Evolutionary conservation across 1,140 invertebrate species (phyloP), one percentile per base, ranked within the genome.

Genomic region (Drosophila funebris): DNA sequence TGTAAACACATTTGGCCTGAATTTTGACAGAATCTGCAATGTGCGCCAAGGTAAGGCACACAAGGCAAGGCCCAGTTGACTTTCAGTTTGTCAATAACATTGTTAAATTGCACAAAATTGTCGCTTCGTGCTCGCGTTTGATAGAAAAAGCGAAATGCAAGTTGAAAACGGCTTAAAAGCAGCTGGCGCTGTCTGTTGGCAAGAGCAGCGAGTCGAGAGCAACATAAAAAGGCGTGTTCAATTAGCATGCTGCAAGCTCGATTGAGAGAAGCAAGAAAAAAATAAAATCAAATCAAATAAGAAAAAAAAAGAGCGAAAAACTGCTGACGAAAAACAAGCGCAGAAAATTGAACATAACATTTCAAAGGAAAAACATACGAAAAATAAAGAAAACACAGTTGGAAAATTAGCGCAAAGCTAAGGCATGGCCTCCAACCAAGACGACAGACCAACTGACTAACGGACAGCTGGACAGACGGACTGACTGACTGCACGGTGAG

Each of bases 151-250:
- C 48, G 57, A 50, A 72, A 75, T 84, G 76, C 73, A 84, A 84
- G 80, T 84, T 84, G 58, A 76, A 78, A 88, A 41, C 82, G 78
- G n/a, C n/a, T 76, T 85, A 87, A 87, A 75, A 63, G 73, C 78
- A 68, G 56, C 63, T 72, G 69, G 53, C 14, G 29, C 58, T 29
- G 20, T 46, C 48, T 56, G 36, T 27, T 6, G 33, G 16, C 41
- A 14, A 11, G 41, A 44, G 14, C 20, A 6, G 41, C n/a, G 27
- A 29, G 13, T 54, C 52, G 31, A 36, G 60, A 64, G 71, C 67
- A 73, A 85, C 82, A 85, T 80, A 82, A 85, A 85, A 85, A 85
- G 82, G 82, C 82, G 82, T 85, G 82, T 85, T 85, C 82, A 87
- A 85, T 85, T 87, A 85, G 82, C 82, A 87, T 85, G 82, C 78